A percentile compares a stretch with the other conserved stretches of the same genome.
Evolutionary conservation across 2,113 vertebrate species (phyloP).

Genomic region (Hassar affinis): DNA sequence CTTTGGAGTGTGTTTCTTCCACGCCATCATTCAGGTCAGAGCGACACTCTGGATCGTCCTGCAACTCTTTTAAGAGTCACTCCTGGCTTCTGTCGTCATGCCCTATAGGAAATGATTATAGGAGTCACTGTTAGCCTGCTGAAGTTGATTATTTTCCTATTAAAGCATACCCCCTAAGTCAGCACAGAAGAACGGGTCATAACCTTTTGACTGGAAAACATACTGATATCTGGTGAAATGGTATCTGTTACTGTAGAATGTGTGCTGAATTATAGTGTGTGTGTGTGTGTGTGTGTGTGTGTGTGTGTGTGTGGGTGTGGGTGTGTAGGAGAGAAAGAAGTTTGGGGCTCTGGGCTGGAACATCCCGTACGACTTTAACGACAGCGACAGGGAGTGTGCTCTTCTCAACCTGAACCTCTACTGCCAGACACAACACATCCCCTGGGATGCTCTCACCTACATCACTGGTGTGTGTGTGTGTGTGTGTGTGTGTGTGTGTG

Average conservation of each 20-base stretch:
- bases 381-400: constrained; percentile 81
- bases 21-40: constrained; percentile 75
- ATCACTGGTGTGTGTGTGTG: constrained; percentile 66
- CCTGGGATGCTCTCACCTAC: constrained; percentile 75
- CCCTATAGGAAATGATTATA: no score
- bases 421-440: constrained; percentile 72
- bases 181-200: no score
- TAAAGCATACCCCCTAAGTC: not conserved
- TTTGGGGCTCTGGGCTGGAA: constrained; percentile 82
- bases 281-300: not conserved
- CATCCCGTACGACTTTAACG: constrained; percentile 82
- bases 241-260: not conserved
- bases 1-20: constrained; percentile 79
- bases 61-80: no score
- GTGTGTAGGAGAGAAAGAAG: constrained; percentile 83
- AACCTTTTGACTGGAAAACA: no score
- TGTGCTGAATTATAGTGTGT: not conserved
- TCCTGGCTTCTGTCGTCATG: no score
- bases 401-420: constrained; percentile 80
- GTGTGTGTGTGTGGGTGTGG: no score
- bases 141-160: not conserved
- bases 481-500: constrained; percentile 27
- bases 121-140: not conserved
- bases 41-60: no score
- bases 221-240: not conserved